Conservation (phyloP, 2,797 vertebrate genomes). For the Phoeniculus purpureus region DNA sequence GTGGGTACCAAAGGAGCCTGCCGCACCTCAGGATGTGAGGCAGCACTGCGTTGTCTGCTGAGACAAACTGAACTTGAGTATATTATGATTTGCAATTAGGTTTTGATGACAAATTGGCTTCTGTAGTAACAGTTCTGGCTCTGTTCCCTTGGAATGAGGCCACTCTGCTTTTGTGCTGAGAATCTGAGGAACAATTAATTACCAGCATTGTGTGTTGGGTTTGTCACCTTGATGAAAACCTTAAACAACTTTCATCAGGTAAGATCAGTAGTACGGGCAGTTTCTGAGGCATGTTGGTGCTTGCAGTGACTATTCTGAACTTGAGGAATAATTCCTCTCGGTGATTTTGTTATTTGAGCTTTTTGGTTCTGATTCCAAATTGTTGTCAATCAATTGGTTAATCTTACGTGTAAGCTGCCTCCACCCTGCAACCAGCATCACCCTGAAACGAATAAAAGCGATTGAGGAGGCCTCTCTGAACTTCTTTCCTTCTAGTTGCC, state of each 20-base stretch:
- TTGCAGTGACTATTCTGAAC: rapidly evolving
- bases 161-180: background rate
- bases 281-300: rapidly evolving
- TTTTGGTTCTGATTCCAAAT: background rate
- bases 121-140: background rate
- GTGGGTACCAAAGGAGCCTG: background rate
- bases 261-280: rapidly evolving
- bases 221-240: background rate
- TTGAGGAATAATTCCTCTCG: rapidly evolving
- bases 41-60: rapidly evolving
- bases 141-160: background rate
- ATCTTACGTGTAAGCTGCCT: too few relatives aligned
- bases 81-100: background rate
- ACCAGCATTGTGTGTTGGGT: background rate
- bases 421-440: too few relatives aligned
- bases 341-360: rapidly evolving
- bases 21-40: background rate
- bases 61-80: too few relatives aligned
- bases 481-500: background rate
- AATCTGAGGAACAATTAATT: background rate
- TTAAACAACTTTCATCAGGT: rapidly evolving
- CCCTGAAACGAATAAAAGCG: background rate
- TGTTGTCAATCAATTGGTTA: too few relatives aligned
- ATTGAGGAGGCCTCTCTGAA: background rate
- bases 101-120: background rate